Percentiles rank a stretch among this genome's conserved stretches.
These are phyloP conservation scores for Petrocephalus sullivani DNA, from an alignment of 2,797 vertebrate species.

Conservation along the genomic window DNA sequence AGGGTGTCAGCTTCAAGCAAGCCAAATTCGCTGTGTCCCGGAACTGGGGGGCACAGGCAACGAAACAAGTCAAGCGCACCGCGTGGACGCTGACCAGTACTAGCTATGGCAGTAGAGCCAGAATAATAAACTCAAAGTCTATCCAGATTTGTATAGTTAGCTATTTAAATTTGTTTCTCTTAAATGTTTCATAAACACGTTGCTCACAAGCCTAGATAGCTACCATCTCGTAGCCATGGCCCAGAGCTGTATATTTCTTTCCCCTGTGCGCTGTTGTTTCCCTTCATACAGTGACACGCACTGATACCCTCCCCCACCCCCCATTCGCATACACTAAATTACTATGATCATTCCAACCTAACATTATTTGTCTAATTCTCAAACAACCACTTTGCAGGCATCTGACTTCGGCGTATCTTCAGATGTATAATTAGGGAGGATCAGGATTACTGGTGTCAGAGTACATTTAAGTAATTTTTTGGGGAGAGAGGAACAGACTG, in stretches of 20 bases:
- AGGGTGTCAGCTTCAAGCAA: neutral
- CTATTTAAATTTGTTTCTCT: neutral
- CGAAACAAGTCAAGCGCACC: neutral
- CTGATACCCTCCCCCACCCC: neutral
- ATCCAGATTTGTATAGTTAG: neutral
- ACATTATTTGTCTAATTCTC: neutral
- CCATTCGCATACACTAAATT: constrained; percentile 4
- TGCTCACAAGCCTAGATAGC: neutral
- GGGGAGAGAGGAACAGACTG: constrained; percentile 20
- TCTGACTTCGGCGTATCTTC: neutral
- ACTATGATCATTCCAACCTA: neutral
- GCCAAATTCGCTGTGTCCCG: neutral
- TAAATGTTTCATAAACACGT: neutral
- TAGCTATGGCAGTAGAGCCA: neutral
- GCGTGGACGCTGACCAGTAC: neutral
- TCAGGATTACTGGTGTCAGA: constrained; percentile 18
- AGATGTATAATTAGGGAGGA: constrained; percentile 20
- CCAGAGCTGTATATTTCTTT: neutral
- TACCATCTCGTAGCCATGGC: neutral
- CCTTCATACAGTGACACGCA: neutral
- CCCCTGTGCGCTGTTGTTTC: neutral
- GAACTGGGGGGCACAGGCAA: neutral
- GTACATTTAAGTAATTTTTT: constrained; percentile 1
- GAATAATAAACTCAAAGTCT: neutral
- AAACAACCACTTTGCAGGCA: constrained; percentile 15